Base-by-base conservation (phyloP, 2,113 vertebrate species). In the Leptodactylus fuscus region DNA sequence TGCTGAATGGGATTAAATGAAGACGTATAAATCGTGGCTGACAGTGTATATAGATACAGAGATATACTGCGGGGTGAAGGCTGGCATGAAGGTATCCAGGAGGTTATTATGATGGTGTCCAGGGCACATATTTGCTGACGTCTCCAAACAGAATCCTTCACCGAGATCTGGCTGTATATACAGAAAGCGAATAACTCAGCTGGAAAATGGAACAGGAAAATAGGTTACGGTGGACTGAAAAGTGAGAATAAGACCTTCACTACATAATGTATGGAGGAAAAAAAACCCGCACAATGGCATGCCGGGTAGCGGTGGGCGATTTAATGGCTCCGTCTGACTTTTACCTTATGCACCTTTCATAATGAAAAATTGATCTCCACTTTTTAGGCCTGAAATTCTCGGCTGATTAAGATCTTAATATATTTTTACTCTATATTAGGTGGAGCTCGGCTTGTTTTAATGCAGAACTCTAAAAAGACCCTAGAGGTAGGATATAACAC, bases 41-140 rank as follows among this genome's bases (percentile, higher is more conserved):
- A 74, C 81, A 82, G 32, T 74, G 67, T 82, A 71, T 82, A 58
- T 82, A 81, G 79, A 82, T 34, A 24, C 48, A 44, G 69, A 73
- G 16, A 82, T 82, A 44, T 49, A 71, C n/a, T n/a, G n/a, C n/a
- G n/a, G 18, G 46, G 65, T 36, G 11, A 9, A 73, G 11, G 18
- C 49, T 58, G 67, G 49, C 81, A 44, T 16, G 15, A 58, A 74
- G 22, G 48, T 53, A 73, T 71, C 65, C 73, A 32, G 10, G 41
- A 20, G 53, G 67, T 58, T 73, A 58, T 55, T 73, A 58, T 46
- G 69, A 82, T 73, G 44, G 20, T 82, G 67, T 82, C 48, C 81
- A 82, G 81, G 67, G 51, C 69, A 32, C 58, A 11, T 46, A 38
- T 81, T n/a, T 74, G 67, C 67, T 74, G 81, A 82, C 34, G n/a